phyloP scores from a whole-genome alignment of 2,888 invertebrate genomes.

The Falcaria lacertinaria region DNA sequence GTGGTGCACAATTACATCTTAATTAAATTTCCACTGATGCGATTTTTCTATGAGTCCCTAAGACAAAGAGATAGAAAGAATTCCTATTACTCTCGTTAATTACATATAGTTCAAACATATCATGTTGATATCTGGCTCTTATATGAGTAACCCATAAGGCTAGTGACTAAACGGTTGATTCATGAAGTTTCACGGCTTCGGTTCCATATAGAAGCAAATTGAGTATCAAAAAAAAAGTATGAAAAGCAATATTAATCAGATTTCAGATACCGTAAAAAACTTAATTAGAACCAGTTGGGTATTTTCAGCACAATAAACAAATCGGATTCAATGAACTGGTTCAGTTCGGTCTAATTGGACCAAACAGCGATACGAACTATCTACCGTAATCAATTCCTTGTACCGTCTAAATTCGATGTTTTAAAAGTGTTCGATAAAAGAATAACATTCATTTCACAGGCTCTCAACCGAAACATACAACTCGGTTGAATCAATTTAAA shows the following conservation, averaged over 20 bases:
- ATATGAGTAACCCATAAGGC: no score
- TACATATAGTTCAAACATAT: no score
- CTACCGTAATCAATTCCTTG: slow-evolving; percentile 57
- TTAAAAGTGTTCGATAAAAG: slow-evolving; percentile 37
- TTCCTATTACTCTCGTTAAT: no score
- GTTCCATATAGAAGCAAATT: no score
- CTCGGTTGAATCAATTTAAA: slow-evolving; percentile 78
- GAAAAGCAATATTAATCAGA: no score
- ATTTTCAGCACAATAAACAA: slow-evolving; percentile 4
- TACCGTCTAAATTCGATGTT: slow-evolving; percentile 36
- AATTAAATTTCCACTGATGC: not conserved
- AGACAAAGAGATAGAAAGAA: no score
- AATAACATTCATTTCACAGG: slow-evolving; percentile 30
- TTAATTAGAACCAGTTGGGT: slow-evolving; percentile 1
- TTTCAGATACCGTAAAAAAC: not conserved
- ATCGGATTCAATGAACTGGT: slow-evolving; percentile 2
- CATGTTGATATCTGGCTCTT: no score
- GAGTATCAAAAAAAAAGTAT: no score
- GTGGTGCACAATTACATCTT: slow-evolving; percentile 6
- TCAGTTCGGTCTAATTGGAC: slow-evolving; percentile 23
- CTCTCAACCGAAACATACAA: slow-evolving; percentile 64
- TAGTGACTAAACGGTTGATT: no score
- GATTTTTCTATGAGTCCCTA: not conserved
- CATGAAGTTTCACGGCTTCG: no score
- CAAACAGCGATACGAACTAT: slow-evolving; percentile 27